Base-by-base conservation (phyloP, 64 coral and sea anemone genomes). In the Cladopsammia gracilis region DNA sequence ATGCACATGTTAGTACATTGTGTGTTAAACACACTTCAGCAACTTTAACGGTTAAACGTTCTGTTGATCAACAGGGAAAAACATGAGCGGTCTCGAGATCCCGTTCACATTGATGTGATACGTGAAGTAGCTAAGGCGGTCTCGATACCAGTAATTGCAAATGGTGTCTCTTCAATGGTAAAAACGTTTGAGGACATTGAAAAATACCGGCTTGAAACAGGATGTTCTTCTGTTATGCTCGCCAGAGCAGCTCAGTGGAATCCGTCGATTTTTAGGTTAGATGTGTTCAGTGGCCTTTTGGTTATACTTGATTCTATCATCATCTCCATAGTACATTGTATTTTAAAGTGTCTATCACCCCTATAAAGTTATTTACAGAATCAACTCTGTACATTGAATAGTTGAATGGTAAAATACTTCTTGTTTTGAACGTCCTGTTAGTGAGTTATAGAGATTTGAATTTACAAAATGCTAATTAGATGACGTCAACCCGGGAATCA, bases 181-280 rank as follows among this genome's bases (percentile, higher is more conserved):
- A 96, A 94, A 47, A 92, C 75, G 1, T 99, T 71, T 86, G 77
- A 94, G n/a, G 98, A 99, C 70, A 96, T 99, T 79, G 84, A 96
- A 78, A 87, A 91, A 59, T 99, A 78, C 68, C 91, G 88, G 81
- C 70, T 91, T 45, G 43, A 96, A 49, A 94, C 98, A 49, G 67
- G 88, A 3, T 96, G 94, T 60, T 89, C 95, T 15, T 99, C 98
- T 42, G 95, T 99, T 6, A 99, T 99, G 98, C 62, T 99, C 16
- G 98, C 98, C 10, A 88, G 98, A 68, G 98, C 98, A 10, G 98
- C 98, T 4, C 98, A 99, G 15, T 99, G 98, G 98, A 99, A 99
- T 48, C 78, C 87, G 13, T 99, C 98, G 62, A 79, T 99, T 71
- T 99, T 99, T 49, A 96, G 98, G 98, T 98, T 6, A 81, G 51